Percentiles rank a stretch among this genome's conserved stretches.
phyloP scores from a whole-genome alignment of 2,797 vertebrate species.

The Leucoraja ocellata region DNA sequence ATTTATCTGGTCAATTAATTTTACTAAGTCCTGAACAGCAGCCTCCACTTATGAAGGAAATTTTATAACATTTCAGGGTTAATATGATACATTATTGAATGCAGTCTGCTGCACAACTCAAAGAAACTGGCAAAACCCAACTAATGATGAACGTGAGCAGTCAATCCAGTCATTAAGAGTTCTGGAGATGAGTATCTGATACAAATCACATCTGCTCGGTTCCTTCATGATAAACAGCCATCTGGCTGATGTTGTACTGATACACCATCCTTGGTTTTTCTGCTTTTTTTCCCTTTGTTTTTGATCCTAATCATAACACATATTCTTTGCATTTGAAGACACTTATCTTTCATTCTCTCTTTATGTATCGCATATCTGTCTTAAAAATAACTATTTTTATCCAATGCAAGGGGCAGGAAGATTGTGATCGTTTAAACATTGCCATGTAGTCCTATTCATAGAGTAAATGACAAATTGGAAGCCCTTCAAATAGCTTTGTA shows the following conservation, averaged over 20 bases:
- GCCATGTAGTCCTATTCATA: neutral
- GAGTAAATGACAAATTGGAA: neutral
- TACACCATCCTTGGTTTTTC: constrained; percentile 31
- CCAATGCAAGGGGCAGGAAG: neutral
- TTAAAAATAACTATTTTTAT: neutral
- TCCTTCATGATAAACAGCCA: constrained; percentile 33
- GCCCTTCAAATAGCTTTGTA: neutral
- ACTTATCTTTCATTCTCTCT: constrained; percentile 7
- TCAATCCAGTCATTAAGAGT: constrained; percentile 13
- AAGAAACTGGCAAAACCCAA: neutral
- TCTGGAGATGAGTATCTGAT: neutral
- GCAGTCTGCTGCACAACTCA: neutral
- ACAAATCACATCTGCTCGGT: constrained; percentile 31
- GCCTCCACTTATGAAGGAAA: neutral
- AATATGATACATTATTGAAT: neutral
- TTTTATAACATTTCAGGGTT: neutral
- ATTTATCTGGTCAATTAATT: neutral
- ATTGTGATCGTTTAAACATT: neutral
- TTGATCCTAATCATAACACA: constrained; percentile 38
- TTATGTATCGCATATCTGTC: neutral
- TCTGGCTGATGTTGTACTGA: constrained; percentile 37
- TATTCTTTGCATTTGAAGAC: neutral
- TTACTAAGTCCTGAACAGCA: neutral
- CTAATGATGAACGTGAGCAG: neutral
- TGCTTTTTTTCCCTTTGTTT: neutral